Conservation (phyloP, 1,140 invertebrate genomes). For the Hylyphantes graminicola region DNA sequence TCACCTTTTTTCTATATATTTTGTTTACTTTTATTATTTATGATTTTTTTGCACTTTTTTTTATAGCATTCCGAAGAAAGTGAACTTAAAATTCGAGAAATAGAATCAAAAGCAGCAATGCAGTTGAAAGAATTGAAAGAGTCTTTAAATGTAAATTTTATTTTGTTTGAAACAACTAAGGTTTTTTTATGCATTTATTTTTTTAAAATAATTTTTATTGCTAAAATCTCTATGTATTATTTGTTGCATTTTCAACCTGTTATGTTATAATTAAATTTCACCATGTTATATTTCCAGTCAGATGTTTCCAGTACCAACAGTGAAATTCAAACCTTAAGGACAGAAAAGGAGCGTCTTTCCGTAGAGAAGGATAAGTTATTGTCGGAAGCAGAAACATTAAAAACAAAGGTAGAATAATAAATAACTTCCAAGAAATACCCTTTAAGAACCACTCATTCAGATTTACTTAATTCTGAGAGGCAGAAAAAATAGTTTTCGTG, state of each 20-base stretch:
- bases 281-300: neutral
- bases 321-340: neutral
- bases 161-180: neutral
- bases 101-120: conserved; percentile 1
- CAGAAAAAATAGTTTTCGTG: neutral
- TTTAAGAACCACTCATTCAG: too few relatives aligned
- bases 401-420: conserved; percentile 3
- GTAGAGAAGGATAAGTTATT: conserved; percentile 13
- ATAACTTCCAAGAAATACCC: neutral
- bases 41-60: neutral
- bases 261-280: neutral
- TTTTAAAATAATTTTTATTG: neutral
- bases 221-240: neutral
- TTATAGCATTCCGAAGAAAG: neutral
- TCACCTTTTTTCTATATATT: neutral
- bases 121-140: neutral
- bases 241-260: too few relatives aligned
- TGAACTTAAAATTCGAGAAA: conserved; percentile 14
- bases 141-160: neutral
- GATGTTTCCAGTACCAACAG: neutral
- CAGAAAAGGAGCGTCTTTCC: neutral
- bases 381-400: neutral
- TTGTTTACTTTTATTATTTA: neutral
- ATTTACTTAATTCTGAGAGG: too few relatives aligned
- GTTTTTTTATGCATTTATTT: neutral